Evolutionary conservation across 2,888 invertebrate species (phyloP).

Genomic region (Eupithecia dodoneata): DNA sequence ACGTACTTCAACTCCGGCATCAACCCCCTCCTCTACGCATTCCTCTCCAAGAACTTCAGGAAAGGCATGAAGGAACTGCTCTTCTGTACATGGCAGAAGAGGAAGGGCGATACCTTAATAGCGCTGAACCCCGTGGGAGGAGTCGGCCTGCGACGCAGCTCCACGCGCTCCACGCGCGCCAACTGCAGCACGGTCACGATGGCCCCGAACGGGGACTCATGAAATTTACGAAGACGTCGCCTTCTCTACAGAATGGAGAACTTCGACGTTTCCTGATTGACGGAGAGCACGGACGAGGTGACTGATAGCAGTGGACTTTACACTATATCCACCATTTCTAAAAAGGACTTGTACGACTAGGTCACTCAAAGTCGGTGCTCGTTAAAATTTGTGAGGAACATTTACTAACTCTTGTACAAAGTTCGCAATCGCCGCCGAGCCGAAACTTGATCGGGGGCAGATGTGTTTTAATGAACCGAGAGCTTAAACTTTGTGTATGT

Average conservation of each 20-base stretch:
- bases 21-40: conserved; percentile 95
- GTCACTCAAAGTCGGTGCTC: conserved; percentile 40
- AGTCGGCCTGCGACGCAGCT: conserved; percentile 73
- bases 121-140: conserved; percentile 76
- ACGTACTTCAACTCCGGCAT: conserved; percentile 96
- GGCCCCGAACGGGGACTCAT: conserved; percentile 80
- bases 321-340: conserved; percentile 73
- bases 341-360: conserved; percentile 71
- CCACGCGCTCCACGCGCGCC: conserved; percentile 81
- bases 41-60: conserved; percentile 91
- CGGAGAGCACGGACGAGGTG: conserved; percentile 79
- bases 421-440: conserved; percentile 21
- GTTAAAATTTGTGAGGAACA: conserved; percentile 29
- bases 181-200: conserved; percentile 83
- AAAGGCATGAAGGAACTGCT: conserved; percentile 93
- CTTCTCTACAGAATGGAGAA: conserved; percentile 75
- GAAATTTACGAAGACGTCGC: conserved; percentile 74
- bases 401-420: conserved; percentile 18
- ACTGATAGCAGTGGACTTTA: conserved; percentile 77
- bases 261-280: conserved; percentile 80
- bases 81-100: conserved; percentile 82
- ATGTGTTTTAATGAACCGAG: conserved; percentile 23
- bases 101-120: conserved; percentile 74
- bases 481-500: conserved; percentile 30
- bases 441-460: conserved; percentile 8